Percentiles rank a stretch among this genome's conserved stretches.
Evolutionary conservation across 2,888 invertebrate genomes (phyloP).

Genomic region (Allygus modestus): DNA sequence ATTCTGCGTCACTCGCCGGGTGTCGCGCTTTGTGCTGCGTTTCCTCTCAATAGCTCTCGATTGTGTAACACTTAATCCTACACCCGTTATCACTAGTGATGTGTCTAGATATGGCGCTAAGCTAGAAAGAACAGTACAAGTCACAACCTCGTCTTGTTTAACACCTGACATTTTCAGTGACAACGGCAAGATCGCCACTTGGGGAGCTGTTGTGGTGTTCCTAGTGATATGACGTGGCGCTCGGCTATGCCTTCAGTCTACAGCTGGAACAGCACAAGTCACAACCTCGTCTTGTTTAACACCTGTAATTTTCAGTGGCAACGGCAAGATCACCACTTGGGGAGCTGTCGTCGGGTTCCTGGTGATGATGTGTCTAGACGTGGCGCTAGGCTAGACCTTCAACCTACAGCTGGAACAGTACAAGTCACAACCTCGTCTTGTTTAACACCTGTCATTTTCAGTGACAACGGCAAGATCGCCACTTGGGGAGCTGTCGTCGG

Average conservation of each 20-base stretch:
- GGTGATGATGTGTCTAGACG: constrained; percentile 99
- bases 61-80: too few species aligned
- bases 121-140: too few species aligned
- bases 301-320: constrained; percentile 83
- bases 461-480: constrained; percentile 96
- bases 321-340: constrained; percentile 97
- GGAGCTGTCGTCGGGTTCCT: constrained; percentile 95
- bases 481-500: constrained; percentile 96
- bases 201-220: constrained; percentile 96
- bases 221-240: constrained; percentile 98
- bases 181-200: constrained; percentile 96
- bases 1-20: too few species aligned
- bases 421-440: neutral
- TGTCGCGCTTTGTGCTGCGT: too few species aligned
- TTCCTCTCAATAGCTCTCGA: too few species aligned
- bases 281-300: constrained; percentile 42
- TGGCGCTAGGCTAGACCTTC: constrained; percentile 88
- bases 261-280: neutral
- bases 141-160: neutral
- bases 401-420: neutral
- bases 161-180: constrained; percentile 80
- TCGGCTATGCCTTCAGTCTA: constrained; percentile 80
- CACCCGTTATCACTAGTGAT: too few species aligned
- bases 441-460: constrained; percentile 75
- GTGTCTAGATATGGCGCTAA: neutral